Evolutionary conservation across 2,888 invertebrate genomes (phyloP), one percentile per base, ranked within the genome.

Genomic region (Drosophila fulvimacula): DNA sequence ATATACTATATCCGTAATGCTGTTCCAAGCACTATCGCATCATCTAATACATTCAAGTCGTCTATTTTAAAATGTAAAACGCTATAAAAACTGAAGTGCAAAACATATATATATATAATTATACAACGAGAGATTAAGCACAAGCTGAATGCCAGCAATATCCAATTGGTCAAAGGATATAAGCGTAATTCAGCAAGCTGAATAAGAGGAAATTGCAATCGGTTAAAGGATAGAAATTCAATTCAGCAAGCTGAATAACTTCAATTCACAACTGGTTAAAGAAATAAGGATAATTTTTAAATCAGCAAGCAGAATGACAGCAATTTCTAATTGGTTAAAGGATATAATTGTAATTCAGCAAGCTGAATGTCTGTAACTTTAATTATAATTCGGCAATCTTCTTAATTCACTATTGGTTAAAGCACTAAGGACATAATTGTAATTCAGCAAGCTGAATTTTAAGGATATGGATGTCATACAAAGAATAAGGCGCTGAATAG

Each of bases 1-100:
- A 58, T 41, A 52, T 27, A 38, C 39, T 30, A 41, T 64, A 36
- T 32, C 39, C 60, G 21, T 46, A 73, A 58, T 48, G 58, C 63
- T 68, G 32, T 19, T 70, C 46, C 69, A 52, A 44, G 51, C 58
- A 46, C 36, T 52, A 49, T 38, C 30, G 27, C 13, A 51, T 52
- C 44, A 69, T 63, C 36, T 39, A 55, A 63, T 51, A 69, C 57
- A 71, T 66, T 51, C 32, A 63, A 56, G 0, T 46, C 48, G 17
- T 39, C 48, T 48, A 53, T 48, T 64, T 48, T 41, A 39, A 57
- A 36, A 21, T 52, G 51, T 36, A 48, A 21, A 21, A 51, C 49
- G 34, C 41, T 48, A 19, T n/a, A 21, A 30, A 62, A 36, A 58
- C 24, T 24, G 58, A 55, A 59, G 17, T 27, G 27, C 21, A 57